These are phyloP conservation scores for Himalopsyche phryganea DNA, from an alignment of 1,140 invertebrate species.

Conservation along the genomic window DNA sequence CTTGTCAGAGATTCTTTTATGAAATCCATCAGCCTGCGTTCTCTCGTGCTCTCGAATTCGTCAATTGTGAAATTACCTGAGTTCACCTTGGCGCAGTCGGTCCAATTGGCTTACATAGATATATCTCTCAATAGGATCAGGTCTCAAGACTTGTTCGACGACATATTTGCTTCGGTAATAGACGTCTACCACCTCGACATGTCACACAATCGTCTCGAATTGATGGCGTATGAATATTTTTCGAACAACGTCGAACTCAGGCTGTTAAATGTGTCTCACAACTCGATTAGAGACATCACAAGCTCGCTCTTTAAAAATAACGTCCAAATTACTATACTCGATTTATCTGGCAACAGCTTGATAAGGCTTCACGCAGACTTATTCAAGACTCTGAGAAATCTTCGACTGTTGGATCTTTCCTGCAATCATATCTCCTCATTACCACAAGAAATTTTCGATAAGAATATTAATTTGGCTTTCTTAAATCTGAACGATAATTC, in stretches of 20 bases:
- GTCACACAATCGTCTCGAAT: constrained; percentile 8
- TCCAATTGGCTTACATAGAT: background rate
- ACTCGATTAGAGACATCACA: background rate
- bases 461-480: background rate
- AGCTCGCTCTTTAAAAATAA: background rate
- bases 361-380: background rate
- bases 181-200: background rate
- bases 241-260: background rate
- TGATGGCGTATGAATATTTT: background rate
- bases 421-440: background rate
- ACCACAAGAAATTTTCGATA: background rate
- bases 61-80: too few species aligned
- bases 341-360: background rate
- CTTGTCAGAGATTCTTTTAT: too few species aligned
- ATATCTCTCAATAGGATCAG: constrained; percentile 7
- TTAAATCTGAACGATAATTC: background rate
- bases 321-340: background rate
- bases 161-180: too few species aligned
- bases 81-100: background rate
- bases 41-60: too few species aligned
- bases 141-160: too few species aligned
- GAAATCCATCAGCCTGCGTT: too few species aligned
- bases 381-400: constrained; percentile 1
- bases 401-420: constrained; percentile 1
- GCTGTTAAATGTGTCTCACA: constrained; percentile 7